Evolutionary conservation across 2,888 invertebrate species (phyloP), one percentile per base, ranked within the genome.

Genomic region (Masnerella sp.): DNA sequence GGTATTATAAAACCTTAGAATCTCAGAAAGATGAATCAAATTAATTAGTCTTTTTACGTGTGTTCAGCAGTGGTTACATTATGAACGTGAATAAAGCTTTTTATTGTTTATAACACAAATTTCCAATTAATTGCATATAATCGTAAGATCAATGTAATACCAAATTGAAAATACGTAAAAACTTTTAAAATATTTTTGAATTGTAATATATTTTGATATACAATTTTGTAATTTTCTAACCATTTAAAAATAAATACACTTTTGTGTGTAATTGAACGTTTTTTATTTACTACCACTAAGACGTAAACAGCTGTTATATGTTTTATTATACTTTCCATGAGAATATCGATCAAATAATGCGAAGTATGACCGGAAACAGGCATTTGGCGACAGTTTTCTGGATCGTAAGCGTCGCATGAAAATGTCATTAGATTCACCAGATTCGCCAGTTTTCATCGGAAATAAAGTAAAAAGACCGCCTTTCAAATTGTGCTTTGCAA

Each of bases 401-500:
- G 8, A 5, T 4, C 4, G 12, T n/a, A n/a, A n/a, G n/a, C n/a
- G n/a, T n/a, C n/a, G n/a, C n/a, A n/a, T n/a, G 14, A 47, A 40
- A 42, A 71, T 71, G 70, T 64, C 68, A 7, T 18, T 38, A 28
- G 64, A 64, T 5, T 73, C 70, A 30, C 58, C 12, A 47, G 52
- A 62, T 54, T 64, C 73, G 14, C 59, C 49, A 11, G 7, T 52
- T 42, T 68, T 79, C 59, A 34, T 56, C 2, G 11, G 54, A 9
- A 77, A 61, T n/a, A 80, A 67, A 68, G 2, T n/a, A 2, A 71
- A 64, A 65, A 43, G 38, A 45, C 84, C 84, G 4, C 83, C 82
- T 5, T 85, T 85, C 40, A 82, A 83, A 36, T 77, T 85, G 36
- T 84, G 83, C 42, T 85, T 85, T 64, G 78, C 84, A 5, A 82